Percentiles rank a stretch among this genome's conserved stretches.
phyloP scores from a whole-genome alignment of 2,797 vertebrate genomes.

The Vireo griseus region DNA sequence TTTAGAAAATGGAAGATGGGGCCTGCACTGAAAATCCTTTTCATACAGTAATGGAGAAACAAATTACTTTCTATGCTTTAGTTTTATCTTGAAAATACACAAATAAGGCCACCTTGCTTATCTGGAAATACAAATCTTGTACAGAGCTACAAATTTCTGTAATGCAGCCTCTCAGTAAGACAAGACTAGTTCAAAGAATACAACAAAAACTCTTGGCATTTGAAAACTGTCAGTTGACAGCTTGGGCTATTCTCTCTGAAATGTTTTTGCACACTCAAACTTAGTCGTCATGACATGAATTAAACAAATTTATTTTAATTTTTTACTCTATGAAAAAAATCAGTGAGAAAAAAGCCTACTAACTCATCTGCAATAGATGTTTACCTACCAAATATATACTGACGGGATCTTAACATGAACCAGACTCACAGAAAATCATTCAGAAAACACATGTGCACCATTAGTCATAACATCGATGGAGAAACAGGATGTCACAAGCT shows the following conservation, averaged over 20 bases:
- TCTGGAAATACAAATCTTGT: background rate
- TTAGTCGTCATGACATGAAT: background rate
- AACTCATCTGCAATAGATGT: background rate
- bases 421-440: background rate
- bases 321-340: background rate
- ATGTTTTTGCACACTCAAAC: background rate
- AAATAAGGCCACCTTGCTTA: background rate
- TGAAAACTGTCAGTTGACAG: background rate
- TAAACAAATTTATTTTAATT: background rate
- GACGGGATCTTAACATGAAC: background rate
- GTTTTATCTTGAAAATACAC: background rate
- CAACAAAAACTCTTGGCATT: background rate
- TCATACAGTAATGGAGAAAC: background rate
- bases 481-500: background rate
- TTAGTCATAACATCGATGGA: accelerated
- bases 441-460: background rate
- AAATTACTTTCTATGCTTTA: background rate
- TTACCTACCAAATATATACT: background rate
- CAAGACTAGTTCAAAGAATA: background rate
- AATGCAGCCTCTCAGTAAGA: background rate
- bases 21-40: background rate
- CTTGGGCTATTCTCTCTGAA: background rate
- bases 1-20: background rate
- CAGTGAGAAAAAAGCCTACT: background rate
- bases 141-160: background rate